Conservation (phyloP, 1,140 invertebrate genomes). For the Drosophila nigrodunni region DNA sequence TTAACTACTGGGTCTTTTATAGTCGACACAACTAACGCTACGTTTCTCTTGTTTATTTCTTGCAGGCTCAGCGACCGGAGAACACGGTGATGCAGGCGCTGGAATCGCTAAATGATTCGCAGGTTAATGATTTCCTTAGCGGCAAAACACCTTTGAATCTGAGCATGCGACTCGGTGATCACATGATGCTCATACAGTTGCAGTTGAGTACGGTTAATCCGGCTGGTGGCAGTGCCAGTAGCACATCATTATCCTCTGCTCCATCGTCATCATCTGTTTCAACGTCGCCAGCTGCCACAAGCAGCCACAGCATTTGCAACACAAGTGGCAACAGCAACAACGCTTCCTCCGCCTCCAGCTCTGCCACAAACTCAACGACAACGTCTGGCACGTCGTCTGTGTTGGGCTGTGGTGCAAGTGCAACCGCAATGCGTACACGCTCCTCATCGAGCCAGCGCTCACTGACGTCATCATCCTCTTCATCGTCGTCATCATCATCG, state of each 20-base stretch:
- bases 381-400: neutral
- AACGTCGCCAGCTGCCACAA: constrained; percentile 11
- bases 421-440: constrained; percentile 43
- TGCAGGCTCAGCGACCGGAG: constrained; percentile 94
- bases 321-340: constrained; percentile 11
- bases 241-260: constrained; percentile 11
- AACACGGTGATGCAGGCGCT: constrained; percentile 97
- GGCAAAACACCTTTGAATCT: constrained; percentile 96
- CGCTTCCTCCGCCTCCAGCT: constrained; percentile 4
- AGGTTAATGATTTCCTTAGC: constrained; percentile 97
- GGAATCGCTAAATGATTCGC: constrained; percentile 96
- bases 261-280: constrained; percentile 11
- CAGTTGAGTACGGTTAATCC: constrained; percentile 93
- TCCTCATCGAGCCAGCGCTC: constrained; percentile 46
- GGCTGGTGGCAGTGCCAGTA: constrained; percentile 42
- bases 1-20: neutral
- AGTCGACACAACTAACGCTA: neutral
- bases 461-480: neutral
- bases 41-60: constrained; percentile 56
- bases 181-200: constrained; percentile 98
- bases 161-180: constrained; percentile 96
- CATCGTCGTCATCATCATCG: neutral
- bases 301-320: constrained; percentile 32
- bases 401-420: neutral
- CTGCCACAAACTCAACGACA: neutral